These are phyloP conservation scores for Drosophila bipectinata DNA, from an alignment of 1,140 invertebrate genomes.

Conservation along the genomic window DNA sequence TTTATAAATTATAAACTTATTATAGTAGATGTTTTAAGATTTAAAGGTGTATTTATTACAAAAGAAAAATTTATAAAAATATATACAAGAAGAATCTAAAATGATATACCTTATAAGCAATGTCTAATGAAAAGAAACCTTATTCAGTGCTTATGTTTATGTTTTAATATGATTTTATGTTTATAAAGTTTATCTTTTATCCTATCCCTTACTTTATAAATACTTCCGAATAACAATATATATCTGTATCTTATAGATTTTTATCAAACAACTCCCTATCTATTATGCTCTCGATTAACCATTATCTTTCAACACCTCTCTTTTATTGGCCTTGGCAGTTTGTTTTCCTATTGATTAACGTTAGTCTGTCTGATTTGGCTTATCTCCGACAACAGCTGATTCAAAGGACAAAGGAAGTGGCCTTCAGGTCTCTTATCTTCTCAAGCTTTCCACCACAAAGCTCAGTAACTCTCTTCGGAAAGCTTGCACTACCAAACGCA, in stretches of 20 bases:
- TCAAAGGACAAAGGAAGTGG: background rate
- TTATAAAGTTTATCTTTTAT: no score
- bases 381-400: slow-evolving; percentile 59
- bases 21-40: no score
- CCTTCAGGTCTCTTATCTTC: slow-evolving; percentile 15
- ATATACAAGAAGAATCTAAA: no score
- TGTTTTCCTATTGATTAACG: slow-evolving; percentile 60
- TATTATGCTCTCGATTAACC: slow-evolving; percentile 1
- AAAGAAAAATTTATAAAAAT: no score
- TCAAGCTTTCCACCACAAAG: slow-evolving; percentile 70
- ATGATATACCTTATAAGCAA: no score
- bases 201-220: no score
- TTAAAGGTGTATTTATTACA: no score
- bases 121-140: no score
- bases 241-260: background rate
- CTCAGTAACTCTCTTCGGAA: background rate
- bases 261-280: background rate
- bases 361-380: slow-evolving; percentile 13
- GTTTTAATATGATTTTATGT: no score
- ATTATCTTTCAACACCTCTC: slow-evolving; percentile 2
- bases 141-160: no score
- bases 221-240: no score
- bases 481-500: background rate
- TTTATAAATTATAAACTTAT: background rate
- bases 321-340: slow-evolving; percentile 24